Evolutionary conservation across 2,888 invertebrate species (phyloP).

Genomic region (Phengaris alcon): DNA sequence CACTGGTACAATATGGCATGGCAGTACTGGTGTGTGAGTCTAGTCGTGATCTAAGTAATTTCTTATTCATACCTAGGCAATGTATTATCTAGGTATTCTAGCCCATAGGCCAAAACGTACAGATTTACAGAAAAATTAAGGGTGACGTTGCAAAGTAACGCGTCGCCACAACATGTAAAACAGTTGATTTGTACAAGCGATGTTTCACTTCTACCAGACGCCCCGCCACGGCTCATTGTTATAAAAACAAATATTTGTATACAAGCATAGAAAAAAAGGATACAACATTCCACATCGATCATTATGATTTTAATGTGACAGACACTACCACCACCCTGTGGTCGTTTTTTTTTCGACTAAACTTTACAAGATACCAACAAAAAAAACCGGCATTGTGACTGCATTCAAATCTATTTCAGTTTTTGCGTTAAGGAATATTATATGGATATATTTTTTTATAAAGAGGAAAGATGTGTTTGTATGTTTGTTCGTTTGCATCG

Average conservation of each 20-base stretch:
- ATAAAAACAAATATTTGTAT: conserved; percentile 5
- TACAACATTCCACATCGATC: neutral
- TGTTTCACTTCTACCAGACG: too few relatives aligned
- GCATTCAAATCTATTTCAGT: too few relatives aligned
- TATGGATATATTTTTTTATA: too few relatives aligned
- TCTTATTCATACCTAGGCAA: neutral
- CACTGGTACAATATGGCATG: too few relatives aligned
- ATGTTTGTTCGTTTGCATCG: too few relatives aligned
- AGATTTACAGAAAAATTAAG: neutral
- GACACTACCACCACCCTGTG: neutral
- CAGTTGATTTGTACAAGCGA: neutral
- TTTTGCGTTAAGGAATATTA: too few relatives aligned
- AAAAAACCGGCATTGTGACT: too few relatives aligned
- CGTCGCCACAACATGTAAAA: neutral
- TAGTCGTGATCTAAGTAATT: too few relatives aligned
- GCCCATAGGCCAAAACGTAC: neutral
- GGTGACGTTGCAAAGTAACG: neutral
- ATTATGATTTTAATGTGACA: conserved; percentile 8
- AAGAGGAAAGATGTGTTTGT: too few relatives aligned
- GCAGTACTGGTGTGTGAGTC: too few relatives aligned
- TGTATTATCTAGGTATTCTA: neutral
- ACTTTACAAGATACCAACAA: too few relatives aligned
- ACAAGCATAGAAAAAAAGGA: neutral
- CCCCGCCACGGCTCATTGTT: neutral
- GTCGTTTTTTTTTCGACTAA: neutral